These are phyloP conservation scores for Amphimallon solstitiale DNA, from an alignment of 2,888 invertebrate genomes.

Conservation along the genomic window DNA sequence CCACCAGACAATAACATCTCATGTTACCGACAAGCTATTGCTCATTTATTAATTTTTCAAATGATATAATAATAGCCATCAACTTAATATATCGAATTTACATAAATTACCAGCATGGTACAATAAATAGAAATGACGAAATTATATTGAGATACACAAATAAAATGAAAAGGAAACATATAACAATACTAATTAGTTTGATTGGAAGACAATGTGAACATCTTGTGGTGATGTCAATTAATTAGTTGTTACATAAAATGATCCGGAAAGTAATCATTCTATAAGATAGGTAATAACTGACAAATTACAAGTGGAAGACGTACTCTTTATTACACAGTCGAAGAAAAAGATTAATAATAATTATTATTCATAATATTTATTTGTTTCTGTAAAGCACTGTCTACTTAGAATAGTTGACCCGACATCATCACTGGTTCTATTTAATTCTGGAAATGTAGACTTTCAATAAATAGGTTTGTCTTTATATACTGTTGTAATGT, in stretches of 20 bases:
- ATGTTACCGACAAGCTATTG: background rate
- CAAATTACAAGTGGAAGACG: no score
- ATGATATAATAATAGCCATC: slow-evolving; percentile 11
- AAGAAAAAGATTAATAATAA: no score
- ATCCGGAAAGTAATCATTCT: no score
- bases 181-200: slow-evolving; percentile 7
- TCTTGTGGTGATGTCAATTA: background rate
- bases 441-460: no score
- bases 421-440: no score
- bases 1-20: slow-evolving; percentile 20
- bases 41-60: slow-evolving; percentile 22
- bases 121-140: slow-evolving; percentile 20
- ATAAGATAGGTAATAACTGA: no score
- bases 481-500: no score
- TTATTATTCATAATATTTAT: no score
- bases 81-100: slow-evolving; percentile 9
- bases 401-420: no score
- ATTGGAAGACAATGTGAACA: background rate
- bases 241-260: background rate
- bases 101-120: slow-evolving; percentile 4
- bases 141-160: background rate
- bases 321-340: no score
- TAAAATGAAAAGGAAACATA: background rate
- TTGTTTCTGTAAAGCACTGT: no score
- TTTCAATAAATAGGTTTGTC: no score